These are phyloP conservation scores for Periplaneta americana DNA, from an alignment of 1,140 invertebrate genomes.

Conservation along the genomic window DNA sequence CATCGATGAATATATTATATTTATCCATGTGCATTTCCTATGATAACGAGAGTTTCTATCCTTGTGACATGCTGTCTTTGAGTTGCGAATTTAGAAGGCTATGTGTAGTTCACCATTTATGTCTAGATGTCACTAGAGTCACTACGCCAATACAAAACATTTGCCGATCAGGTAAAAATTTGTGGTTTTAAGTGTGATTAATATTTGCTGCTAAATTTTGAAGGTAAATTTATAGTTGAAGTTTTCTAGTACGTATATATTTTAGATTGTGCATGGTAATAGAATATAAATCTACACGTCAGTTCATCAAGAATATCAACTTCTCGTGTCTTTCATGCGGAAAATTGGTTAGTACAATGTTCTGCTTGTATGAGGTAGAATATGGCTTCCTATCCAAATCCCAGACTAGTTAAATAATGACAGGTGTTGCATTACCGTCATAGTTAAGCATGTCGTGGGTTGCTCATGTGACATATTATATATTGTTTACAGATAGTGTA, in stretches of 20 bases:
- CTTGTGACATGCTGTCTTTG: neutral
- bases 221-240: neutral
- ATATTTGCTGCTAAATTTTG: neutral
- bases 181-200: constrained; percentile 1
- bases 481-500: too few relatives aligned
- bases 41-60: neutral
- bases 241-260: neutral
- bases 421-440: neutral
- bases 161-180: neutral
- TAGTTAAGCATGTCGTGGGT: too few relatives aligned
- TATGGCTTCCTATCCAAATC: neutral
- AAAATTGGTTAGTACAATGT: neutral
- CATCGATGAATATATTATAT: too few relatives aligned
- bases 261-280: neutral
- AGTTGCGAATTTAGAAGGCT: neutral
- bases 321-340: neutral
- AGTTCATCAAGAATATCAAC: neutral
- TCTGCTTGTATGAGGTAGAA: neutral
- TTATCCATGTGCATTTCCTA: too few relatives aligned
- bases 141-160: neutral
- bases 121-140: neutral
- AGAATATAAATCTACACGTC: neutral
- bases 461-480: too few relatives aligned
- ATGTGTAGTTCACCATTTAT: neutral
- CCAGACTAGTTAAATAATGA: constrained; percentile 1